Conservation (phyloP, 2,888 invertebrate species). For the Abrostola triplasia region DNA sequence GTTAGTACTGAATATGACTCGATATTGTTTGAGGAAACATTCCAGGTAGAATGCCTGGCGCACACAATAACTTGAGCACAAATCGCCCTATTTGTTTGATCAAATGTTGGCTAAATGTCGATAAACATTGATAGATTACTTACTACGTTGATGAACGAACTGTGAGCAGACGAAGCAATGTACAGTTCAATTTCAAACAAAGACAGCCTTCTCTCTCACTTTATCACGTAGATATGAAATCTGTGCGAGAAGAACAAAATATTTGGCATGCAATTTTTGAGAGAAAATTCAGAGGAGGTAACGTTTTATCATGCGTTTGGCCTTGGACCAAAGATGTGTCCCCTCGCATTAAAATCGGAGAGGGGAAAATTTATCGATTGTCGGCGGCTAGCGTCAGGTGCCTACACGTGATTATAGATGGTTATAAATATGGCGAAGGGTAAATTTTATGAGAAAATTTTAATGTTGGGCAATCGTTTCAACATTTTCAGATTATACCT, state of each 20-base stretch:
- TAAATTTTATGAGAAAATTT: neutral
- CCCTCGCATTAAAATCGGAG: neutral
- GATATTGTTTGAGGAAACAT: no score
- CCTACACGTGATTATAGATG: neutral
- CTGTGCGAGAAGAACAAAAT: conserved; percentile 1
- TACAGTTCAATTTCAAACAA: neutral
- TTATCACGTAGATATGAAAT: neutral
- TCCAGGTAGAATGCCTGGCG: neutral
- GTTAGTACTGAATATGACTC: neutral
- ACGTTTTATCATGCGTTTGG: conserved; percentile 9
- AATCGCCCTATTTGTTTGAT: neutral
- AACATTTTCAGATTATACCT: no score
- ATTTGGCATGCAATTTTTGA: conserved; percentile 4
- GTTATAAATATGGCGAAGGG: neutral
- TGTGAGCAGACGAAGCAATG: conserved; percentile 2
- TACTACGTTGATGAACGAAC: neutral
- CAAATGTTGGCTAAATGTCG: conserved; percentile 13
- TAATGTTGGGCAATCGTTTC: neutral
- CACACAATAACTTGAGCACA: neutral
- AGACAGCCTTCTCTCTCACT: conserved; percentile 9
- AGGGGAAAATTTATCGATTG: conserved; percentile 12
- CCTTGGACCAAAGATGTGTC: neutral
- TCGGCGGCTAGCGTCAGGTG: neutral
- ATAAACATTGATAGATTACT: conserved; percentile 6
- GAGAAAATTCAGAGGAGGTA: neutral